Base-by-base conservation (phyloP, 1,140 invertebrate genomes). In the Atopsyche davidsoni region DNA sequence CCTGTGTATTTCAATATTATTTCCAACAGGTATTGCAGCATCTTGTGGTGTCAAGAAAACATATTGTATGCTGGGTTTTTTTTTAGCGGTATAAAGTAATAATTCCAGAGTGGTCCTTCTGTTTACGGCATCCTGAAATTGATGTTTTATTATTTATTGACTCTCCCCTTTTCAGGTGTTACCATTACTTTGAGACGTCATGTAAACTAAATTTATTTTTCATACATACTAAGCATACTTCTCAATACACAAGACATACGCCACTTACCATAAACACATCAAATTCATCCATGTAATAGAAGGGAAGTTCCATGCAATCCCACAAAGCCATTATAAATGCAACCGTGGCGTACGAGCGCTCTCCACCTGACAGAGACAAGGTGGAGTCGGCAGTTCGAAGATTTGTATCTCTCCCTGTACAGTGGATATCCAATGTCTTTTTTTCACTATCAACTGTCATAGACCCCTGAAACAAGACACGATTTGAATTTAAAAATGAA, bases 251-350 rank as follows among this genome's bases (percentile, higher is more conserved):
- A 50, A 59, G 24, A 21, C 48, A 49, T 52, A 45, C 35, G 52
- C 54, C 49, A 62, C 62, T 64, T 60, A 86, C 94, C 88, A 98
- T 97, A 66, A 94, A 99, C 0, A 98, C 94, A 67, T 98, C 96
- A 69, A 98, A 98, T 75, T 99, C 96, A 67, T 98, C 96, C 34
- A 98, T 75, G 64, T 96, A 93, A 64, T 92, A 87, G 68, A 98
- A 97, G 0, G 96, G 96, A 49, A 90, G 80, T 53, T 87, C 81
- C 60, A 91, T 86, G 42, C 83, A 85, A 32, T 91, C 85, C 96
- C 96, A 98, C 10, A 99, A 73, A 2, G 95, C 80, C 60, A 98
- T 80, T 48, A 99, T 83, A 62, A 98, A 93, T 13, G 91, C 89
- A 6, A 98, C 86, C 0, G 93, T 98, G 1, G 92, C 85, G 70